Base-by-base conservation (phyloP, 2,797 vertebrate genomes). In the Sebastes umbrosus region DNA sequence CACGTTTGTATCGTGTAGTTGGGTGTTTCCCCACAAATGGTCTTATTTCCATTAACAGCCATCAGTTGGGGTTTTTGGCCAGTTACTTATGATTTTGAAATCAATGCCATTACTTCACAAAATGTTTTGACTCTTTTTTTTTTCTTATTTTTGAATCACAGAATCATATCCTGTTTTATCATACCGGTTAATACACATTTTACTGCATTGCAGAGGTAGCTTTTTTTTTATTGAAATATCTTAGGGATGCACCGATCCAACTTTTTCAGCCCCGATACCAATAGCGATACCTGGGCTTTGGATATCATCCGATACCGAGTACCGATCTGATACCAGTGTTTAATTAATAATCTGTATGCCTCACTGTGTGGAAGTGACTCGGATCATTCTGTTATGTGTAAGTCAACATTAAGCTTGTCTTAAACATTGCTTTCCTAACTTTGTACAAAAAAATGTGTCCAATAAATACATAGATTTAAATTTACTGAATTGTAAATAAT, bases 301-400 rank as follows among this genome's bases (percentile, higher is more conserved):
- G 16, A 0, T 46, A 46, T 43, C 39, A 0, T 0, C 39, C 1
- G 5, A 43, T 46, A 46, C 0, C 6, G 6, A 46, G 43, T 46
- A 46, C 6, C 16, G 43, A 46, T 46, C 43, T 0, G 16, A 46
- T 16, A 18, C 39, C 16, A 46, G 43, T 46, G 43, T 18, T 46
- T 18, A 16, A 18, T 46, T 3, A 18, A 46, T 46, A 0, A 46
- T 0, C 43, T 46, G 43, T 8, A 18, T 16, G 14, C 6, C 43
- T 46, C 43, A 46, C 6, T 46, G 43, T 46, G 16, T 46, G 43
- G 43, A 16, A 46, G 43, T 46, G 43, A 46, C 43, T 46, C 0
- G 1, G 43, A 46, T 46, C 43, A 46, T 0, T 46, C 43, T 46
- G 0, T 18, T 46, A 46, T 46, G 16, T 46, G 43, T 46, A 46